Evolutionary conservation across 2,888 invertebrate genomes (phyloP), one percentile per base, ranked within the genome.

Genomic region (Pachliopta kotzebuea): DNA sequence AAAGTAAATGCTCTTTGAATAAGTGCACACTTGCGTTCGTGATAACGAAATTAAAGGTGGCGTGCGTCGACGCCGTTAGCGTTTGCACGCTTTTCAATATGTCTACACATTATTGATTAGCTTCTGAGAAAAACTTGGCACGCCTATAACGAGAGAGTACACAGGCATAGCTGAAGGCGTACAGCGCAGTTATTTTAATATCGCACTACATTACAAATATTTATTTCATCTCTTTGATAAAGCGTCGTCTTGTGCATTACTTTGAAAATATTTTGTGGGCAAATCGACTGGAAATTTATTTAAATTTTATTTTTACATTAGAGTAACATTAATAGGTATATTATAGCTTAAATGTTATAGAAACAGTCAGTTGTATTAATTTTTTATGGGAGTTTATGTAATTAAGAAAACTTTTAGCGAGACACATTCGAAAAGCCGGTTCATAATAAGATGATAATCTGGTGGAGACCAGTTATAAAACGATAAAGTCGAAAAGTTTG

Each of bases 81-180:
- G 76, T 76, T 79, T 73, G 76, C 69, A 71, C 71, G 74, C 76
- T 81, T 85, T 84, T 85, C 80, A 84, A 84, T 83, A 81, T 77
- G 73, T 78, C 78, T 81, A 74, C 80, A 79, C 77, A 74, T 83
- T 86, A 86, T 84, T 86, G 84, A 86, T 86, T 82, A 78, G 69
- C 73, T 84, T 83, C 81, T 74, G 69, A 83, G 83, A 85, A 87
- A 83, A 83, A 86, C 76, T 78, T 80, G 80, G 78, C 81, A 82
- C 76, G 79, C 72, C 74, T 76, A 68, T 74, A 73, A 70, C 65
- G 24, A 59, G 66, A 68, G 71, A 20, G 50, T 52, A 52, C 50
- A 45, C 71, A 68, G 67, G 65, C 73, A 71, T 71, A 65, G 63
- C 69, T 69, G 70, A 66, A 66, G 67, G 63, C 67, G 65, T 71